These are phyloP conservation scores for Bombylius discolor DNA, from an alignment of 2,888 invertebrate genomes.

Conservation along the genomic window DNA sequence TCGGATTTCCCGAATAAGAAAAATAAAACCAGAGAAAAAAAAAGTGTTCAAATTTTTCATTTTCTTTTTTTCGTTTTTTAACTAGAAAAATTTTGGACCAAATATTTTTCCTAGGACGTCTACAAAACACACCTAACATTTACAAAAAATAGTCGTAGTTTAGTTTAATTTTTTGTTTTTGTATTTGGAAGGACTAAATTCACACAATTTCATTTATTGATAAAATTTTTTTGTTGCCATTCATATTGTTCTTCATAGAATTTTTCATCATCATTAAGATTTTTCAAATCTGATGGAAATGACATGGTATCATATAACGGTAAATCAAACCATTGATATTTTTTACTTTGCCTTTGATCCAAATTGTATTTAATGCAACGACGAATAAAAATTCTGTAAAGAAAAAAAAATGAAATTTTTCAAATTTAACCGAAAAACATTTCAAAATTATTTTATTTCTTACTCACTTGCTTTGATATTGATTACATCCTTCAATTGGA, in stretches of 20 bases:
- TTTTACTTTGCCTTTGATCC: slow-evolving; percentile 11
- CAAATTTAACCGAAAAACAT: neutral
- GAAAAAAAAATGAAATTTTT: neutral
- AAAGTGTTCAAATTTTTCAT: too few relatives aligned
- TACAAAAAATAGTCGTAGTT: too few relatives aligned
- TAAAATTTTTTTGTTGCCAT: neutral
- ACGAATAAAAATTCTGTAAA: slow-evolving; percentile 12
- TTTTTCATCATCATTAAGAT: neutral
- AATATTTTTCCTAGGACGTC: too few relatives aligned
- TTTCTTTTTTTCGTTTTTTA: too few relatives aligned
- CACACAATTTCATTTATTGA: too few relatives aligned
- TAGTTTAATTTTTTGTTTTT: too few relatives aligned
- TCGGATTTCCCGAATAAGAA: too few relatives aligned
- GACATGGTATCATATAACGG: slow-evolving; percentile 15
- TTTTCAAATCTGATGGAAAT: neutral
- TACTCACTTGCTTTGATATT: slow-evolving; percentile 12
- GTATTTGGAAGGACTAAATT: too few relatives aligned
- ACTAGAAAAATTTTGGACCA: too few relatives aligned
- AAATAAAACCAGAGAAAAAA: too few relatives aligned
- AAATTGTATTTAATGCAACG: slow-evolving; percentile 16
- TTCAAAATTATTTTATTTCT: neutral
- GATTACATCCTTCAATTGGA: slow-evolving; percentile 14
- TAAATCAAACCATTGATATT: slow-evolving; percentile 19
- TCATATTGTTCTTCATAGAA: neutral
- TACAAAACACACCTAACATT: too few relatives aligned